Evolutionary conservation across 2,888 invertebrate genomes (phyloP).

Genomic region (Aphodius sticticus): DNA sequence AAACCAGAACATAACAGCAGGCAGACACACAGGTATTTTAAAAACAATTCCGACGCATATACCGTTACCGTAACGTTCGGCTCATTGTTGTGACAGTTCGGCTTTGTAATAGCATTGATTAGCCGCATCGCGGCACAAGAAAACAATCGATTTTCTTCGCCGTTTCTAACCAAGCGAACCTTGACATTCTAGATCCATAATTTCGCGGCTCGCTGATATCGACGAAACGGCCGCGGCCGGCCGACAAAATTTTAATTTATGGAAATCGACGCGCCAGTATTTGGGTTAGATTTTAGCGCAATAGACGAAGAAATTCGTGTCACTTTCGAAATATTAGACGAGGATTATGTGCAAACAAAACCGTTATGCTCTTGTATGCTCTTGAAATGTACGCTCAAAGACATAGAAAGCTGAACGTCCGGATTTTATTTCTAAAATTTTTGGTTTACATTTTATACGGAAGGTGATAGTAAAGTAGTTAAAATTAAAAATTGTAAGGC

Average conservation of each 20-base stretch:
- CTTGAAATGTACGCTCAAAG: too few species aligned
- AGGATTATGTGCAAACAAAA: too few species aligned
- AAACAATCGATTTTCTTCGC: background rate
- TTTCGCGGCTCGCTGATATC: background rate
- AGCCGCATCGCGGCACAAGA: background rate
- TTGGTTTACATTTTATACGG: too few species aligned
- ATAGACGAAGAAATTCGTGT: background rate
- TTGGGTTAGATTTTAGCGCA: background rate
- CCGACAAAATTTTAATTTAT: background rate
- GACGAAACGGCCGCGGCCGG: background rate
- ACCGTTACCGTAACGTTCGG: background rate
- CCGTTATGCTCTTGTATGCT: too few species aligned
- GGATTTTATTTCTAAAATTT: too few species aligned
- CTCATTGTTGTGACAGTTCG: background rate
- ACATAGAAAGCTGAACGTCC: too few species aligned
- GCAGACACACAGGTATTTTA: background rate
- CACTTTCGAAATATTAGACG: background rate
- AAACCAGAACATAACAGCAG: background rate
- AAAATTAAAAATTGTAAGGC: too few species aligned
- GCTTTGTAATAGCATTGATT: background rate
- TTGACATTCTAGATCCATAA: conserved; percentile 4
- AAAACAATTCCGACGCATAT: background rate
- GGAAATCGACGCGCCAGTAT: background rate
- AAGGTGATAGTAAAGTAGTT: too few species aligned
- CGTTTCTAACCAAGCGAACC: background rate